Conservation (phyloP, 2,888 invertebrate genomes). For the Apodemia zela region DNA sequence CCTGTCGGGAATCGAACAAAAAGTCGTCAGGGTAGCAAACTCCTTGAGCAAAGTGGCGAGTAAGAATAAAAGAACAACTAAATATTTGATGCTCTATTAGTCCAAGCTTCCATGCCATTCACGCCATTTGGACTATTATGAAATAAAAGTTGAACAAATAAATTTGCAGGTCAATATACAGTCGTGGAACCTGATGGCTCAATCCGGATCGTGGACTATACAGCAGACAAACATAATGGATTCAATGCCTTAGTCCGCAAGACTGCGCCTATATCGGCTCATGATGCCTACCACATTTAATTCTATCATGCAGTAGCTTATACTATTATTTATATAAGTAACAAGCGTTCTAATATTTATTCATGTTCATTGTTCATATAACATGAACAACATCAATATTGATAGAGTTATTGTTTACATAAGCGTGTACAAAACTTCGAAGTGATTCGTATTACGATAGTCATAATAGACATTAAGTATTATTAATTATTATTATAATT, state of each 20-base stretch:
- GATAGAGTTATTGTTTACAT: too few species aligned
- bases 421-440: not conserved
- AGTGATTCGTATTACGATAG: not conserved
- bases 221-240: slow-evolving; percentile 73
- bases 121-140: not conserved
- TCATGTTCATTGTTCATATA: not conserved
- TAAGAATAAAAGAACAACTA: too few species aligned
- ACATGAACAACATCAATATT: too few species aligned
- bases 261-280: slow-evolving; percentile 65
- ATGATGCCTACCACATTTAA: slow-evolving; percentile 57
- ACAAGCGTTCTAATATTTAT: not conserved
- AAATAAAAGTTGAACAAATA: not conserved
- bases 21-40: too few species aligned
- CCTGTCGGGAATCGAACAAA: too few species aligned
- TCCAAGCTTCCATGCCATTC: too few species aligned
- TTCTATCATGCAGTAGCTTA: not conserved
- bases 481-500: not conserved
- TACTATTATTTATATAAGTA: not conserved
- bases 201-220: slow-evolving; percentile 74
- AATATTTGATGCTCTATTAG: too few species aligned
- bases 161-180: slow-evolving; percentile 68
- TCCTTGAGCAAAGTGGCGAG: too few species aligned
- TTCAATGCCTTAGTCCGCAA: slow-evolving; percentile 75
- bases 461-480: not conserved
- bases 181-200: slow-evolving; percentile 75